Percentiles rank a stretch among this genome's conserved stretches.
Evolutionary conservation across 2,888 invertebrate species (phyloP).

Genomic region (Tillus elongatus): DNA sequence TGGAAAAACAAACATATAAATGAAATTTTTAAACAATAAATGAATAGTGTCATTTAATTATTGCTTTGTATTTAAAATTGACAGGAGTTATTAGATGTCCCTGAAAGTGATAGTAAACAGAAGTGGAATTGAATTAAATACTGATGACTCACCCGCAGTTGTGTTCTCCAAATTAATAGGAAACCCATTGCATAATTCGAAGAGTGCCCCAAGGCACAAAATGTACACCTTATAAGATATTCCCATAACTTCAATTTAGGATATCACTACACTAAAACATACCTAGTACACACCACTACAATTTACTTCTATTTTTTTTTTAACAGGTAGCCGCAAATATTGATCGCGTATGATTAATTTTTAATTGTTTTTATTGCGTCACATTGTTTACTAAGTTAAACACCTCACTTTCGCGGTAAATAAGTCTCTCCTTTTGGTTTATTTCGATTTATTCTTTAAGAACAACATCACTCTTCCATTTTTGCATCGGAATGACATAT

Average conservation of each 20-base stretch:
- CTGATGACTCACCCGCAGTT: constrained; percentile 39
- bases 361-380: too few relatives aligned
- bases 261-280: constrained; percentile 3
- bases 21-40: not conserved
- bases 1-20: too few relatives aligned
- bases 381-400: too few relatives aligned
- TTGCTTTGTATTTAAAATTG: not conserved
- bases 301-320: too few relatives aligned
- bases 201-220: constrained; percentile 32
- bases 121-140: not conserved
- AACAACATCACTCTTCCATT: too few relatives aligned
- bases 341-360: too few relatives aligned
- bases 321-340: too few relatives aligned
- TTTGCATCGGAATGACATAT: too few relatives aligned
- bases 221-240: constrained; percentile 35
- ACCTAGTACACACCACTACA: not conserved
- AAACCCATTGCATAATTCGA: constrained; percentile 40
- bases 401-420: too few relatives aligned
- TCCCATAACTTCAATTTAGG: constrained; percentile 30
- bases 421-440: too few relatives aligned
- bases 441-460: too few relatives aligned
- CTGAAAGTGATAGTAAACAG: constrained; percentile 3
- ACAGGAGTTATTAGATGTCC: not conserved
- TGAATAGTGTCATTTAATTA: not conserved
- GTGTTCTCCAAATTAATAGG: constrained; percentile 38